Base-by-base conservation (phyloP, 2,888 invertebrate species). In the Brenthis ino region DNA sequence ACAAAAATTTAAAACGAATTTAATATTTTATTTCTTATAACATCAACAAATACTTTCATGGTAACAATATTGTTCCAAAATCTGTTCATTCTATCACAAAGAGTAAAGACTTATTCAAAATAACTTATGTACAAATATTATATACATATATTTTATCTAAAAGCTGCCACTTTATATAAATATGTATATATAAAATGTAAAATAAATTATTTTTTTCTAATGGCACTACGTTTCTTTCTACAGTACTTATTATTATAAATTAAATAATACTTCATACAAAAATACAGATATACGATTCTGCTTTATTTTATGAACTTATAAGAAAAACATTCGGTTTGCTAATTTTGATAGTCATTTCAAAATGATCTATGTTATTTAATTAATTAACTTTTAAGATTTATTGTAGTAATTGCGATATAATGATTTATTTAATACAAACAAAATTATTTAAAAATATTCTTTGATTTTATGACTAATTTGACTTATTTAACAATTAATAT, bases 11-110 rank as follows among this genome's bases (percentile, higher is more conserved):
- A 13, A 57, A 16, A 61, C 54, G 56, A 24, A 50, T 67, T 54
- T 20, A 63, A 54, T 50, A 56, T 60, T 67, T 67, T 55, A 51
- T 57, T 67, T 60, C 43, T 14, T 56, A 57, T 53, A 58, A 64
- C 51, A 57, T 53, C 58, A 70, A 68, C 64, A 65, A 68, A 70
- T 72, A 70, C 68, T 68, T 57, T 66, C 14, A 58, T 24, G 67
- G 65, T 65, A 66, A 57, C 56, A 63, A n/a, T 12, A 20, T 33
- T 64, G 54, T 58, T 58, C 24, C 55, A 57, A 58, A 65, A 50
- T 43, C 47, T 65, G 56, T 56, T 58, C n/a, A 54, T 56, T 66
- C 16, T 14, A 64, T 50, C 57, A 64, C 33, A 57, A 4, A 58
- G 20, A 20, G 20, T 20, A 20, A 20, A 20, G 20, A 63, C 51